Base-by-base conservation (phyloP, 1,140 invertebrate species). In the Choristoneura fumiferana region DNA sequence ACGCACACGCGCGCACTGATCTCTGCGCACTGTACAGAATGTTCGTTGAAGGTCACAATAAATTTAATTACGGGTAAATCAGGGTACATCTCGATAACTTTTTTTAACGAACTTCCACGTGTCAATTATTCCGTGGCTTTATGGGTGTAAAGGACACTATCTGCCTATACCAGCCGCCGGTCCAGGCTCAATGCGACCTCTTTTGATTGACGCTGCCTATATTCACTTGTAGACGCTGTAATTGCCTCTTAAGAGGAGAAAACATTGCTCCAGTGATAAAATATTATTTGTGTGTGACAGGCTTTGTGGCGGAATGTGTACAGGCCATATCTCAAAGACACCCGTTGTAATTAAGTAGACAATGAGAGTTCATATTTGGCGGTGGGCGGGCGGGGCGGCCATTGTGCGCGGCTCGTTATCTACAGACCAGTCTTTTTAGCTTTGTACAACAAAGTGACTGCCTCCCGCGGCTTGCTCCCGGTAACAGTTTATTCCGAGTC, bases 311-410 rank as follows among this genome's bases (percentile, higher is more conserved):
- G 67, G 65, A 73, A 68, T 72, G 64, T 68, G 69, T 79, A 79
- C 74, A 61, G 71, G 66, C 75, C 75, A 82, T 84, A 84, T 84
- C 79, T 81, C 78, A 84, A 78, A 82, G 79, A 82, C 79, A 84
- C 69, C 73, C 79, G 71, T 76, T 73, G 78, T 84, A 84, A 84
- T 84, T 82, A 84, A 84, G 79, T 79, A 78, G 71, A 84, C 81
- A 82, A 82, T 81, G 79, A 73, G 73, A 73, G 71, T 81, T 84
- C 76, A 79, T 81, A 82, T 82, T 82, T 67, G 78, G 67, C 59
- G 69, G 68, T 65, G 66, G 70, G 76, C 57, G 76, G 69, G 62
- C 54, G 56, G 56, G 60, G 63, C 61, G 60, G 61, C 73, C 58
- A 80, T 84, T 84, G 78, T 84, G 69, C 66, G 63, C 18, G 15